Evolutionary conservation across 2,113 vertebrate species (phyloP).

Genomic region (Reinhardtius hippoglossoides): DNA sequence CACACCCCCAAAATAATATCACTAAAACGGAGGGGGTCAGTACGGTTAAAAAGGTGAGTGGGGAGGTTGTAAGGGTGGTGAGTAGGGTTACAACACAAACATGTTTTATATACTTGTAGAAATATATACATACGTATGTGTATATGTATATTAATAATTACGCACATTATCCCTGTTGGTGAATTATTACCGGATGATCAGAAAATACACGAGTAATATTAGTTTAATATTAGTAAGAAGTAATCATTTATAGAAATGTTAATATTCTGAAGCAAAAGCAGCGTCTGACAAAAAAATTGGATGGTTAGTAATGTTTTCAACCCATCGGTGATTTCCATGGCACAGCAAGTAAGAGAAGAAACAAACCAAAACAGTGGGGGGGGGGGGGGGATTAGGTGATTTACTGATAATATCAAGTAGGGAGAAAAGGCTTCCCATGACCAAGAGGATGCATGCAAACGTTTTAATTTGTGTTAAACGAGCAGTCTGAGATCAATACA

Average conservation of each 20-base stretch:
- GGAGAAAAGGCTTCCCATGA: constrained; percentile 44
- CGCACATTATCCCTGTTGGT: not conserved
- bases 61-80: constrained; percentile 13
- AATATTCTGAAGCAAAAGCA: constrained; percentile 9
- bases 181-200: constrained; percentile 30
- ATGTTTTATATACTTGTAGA: not conserved
- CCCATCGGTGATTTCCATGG: not conserved
- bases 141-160: not conserved
- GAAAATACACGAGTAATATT: constrained; percentile 5
- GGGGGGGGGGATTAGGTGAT: constrained; percentile 8
- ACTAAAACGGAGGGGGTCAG: constrained; percentile 13
- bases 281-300: not conserved
- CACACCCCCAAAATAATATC: constrained; percentile 11
- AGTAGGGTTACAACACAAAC: constrained; percentile 41
- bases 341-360: constrained; percentile 32
- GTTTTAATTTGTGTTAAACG: constrained; percentile 20
- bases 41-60: constrained; percentile 8
- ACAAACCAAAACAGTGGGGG: constrained; percentile 16
- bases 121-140: not conserved
- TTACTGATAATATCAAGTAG: constrained; percentile 60
- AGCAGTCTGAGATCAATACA: constrained; percentile 11
- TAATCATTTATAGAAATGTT: not conserved
- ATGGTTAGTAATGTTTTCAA: constrained; percentile 51
- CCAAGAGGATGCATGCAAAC: constrained; percentile 58
- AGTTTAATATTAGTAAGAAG: too few relatives aligned